Conservation (phyloP, 2,888 invertebrate genomes). For the Plagiodera versicolora region DNA sequence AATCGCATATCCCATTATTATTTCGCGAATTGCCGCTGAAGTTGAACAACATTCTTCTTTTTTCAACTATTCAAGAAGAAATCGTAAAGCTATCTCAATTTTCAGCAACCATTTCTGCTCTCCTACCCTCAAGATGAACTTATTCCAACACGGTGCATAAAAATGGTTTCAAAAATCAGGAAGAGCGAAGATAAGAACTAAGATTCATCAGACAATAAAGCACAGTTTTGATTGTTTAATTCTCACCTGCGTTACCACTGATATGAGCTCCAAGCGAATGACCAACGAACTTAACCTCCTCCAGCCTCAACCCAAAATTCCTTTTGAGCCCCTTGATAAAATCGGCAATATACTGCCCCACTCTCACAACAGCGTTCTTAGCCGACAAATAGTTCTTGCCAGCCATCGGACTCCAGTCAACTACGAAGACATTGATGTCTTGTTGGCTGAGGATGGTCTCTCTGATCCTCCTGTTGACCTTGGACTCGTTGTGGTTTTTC, state of each 20-base stretch:
- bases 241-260: constrained; percentile 36
- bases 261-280: constrained; percentile 47
- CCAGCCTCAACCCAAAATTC: constrained; percentile 15
- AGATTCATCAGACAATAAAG: no score
- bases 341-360: constrained; percentile 39
- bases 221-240: no score
- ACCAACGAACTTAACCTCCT: constrained; percentile 28
- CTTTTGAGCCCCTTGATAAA: constrained; percentile 29
- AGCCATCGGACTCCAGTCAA: constrained; percentile 43
- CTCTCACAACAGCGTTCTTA: constrained; percentile 31
- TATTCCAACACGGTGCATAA: no score
- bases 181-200: no score
- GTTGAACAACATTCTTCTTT: no score
- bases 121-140: no score
- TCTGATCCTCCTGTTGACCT: constrained; percentile 35
- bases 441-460: constrained; percentile 32
- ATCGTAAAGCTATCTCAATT: no score
- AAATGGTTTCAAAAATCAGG: no score
- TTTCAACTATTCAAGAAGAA: no score
- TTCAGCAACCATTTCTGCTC: no score
- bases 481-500: constrained; percentile 37
- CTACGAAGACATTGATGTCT: constrained; percentile 46
- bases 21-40: no score
- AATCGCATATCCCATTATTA: no score
- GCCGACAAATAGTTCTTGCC: constrained; percentile 27